Conservation (phyloP, 2,888 invertebrate genomes). For the Aleiodes testaceus region DNA sequence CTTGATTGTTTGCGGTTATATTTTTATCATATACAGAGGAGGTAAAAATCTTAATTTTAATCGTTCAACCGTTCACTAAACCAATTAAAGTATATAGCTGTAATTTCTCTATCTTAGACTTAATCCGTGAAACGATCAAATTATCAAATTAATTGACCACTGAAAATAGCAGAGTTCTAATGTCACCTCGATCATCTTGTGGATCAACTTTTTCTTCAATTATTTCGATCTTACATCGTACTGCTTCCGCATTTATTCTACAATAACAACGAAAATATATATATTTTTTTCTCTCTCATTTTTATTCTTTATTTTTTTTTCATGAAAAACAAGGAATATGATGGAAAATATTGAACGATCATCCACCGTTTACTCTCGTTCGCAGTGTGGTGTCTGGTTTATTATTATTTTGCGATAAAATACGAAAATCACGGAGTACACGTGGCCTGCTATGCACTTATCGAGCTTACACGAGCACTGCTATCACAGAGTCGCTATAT, state of each 20-base stretch:
- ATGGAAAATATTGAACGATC: conserved; percentile 21
- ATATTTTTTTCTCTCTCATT: not conserved
- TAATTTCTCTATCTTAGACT: conserved; percentile 19
- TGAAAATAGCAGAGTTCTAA: not conserved
- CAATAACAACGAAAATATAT: not conserved
- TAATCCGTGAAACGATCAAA: conserved; percentile 8
- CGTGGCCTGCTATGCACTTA: conserved; percentile 55
- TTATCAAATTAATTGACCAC: conserved; percentile 31
- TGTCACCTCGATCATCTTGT: conserved; percentile 18
- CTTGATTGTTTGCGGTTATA: conserved; percentile 6
- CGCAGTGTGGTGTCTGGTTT: conserved; percentile 49
- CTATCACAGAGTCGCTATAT: conserved; percentile 55
- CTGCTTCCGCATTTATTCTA: conserved; percentile 20
- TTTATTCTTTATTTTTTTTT: not conserved
- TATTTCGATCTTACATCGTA: not conserved
- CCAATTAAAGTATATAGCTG: conserved; percentile 5
- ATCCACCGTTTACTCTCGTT: conserved; percentile 34
- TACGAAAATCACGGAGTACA: conserved; percentile 57
- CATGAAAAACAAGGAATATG: not conserved
- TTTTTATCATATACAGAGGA: not conserved
- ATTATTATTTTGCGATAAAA: conserved; percentile 65
- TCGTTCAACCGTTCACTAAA: conserved; percentile 27
- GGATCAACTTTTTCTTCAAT: conserved; percentile 21
- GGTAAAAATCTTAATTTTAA: conserved; percentile 15
- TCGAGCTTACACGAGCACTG: conserved; percentile 46